phyloP scores from a whole-genome alignment of 2,888 invertebrate genomes.

The Pecten maximus region DNA sequence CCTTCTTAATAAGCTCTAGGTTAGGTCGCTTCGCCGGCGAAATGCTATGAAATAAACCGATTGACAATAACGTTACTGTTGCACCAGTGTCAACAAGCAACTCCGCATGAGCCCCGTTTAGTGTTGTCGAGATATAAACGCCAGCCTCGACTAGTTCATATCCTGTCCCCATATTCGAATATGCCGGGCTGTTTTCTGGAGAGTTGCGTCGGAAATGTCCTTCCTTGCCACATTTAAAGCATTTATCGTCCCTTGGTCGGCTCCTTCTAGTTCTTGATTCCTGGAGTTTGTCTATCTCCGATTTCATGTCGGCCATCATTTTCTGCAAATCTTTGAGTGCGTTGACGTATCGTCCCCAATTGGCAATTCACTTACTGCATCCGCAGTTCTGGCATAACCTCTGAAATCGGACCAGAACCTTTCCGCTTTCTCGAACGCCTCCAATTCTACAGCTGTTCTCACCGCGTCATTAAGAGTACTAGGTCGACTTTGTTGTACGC shows the following conservation, averaged over 20 bases:
- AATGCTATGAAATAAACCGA: background rate
- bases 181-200: no score
- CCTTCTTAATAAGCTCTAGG: no score
- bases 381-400: background rate
- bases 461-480: slow-evolving; percentile 25
- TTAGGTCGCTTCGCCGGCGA: background rate
- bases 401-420: background rate
- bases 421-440: no score
- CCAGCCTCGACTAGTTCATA: background rate
- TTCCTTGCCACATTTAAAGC: no score
- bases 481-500: slow-evolving; percentile 31
- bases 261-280: background rate
- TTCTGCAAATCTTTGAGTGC: no score
- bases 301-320: no score
- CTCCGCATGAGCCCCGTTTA: background rate
- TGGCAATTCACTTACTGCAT: background rate
- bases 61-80: no score
- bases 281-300: no score
- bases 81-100: no score
- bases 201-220: no score
- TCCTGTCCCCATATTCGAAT: background rate
- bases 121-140: background rate
- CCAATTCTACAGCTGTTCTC: slow-evolving; percentile 31
- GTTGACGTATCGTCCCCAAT: background rate
- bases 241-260: background rate